phyloP scores from a whole-genome alignment of 1,140 invertebrate species.

The roundworm (Caenorhabditis elegans) region WBcel235 BX284605.5:12794501-12795000 shows the following conservation, averaged over 20 bases:
- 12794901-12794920: no score
- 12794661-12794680: neutral
- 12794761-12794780: neutral
- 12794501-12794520: neutral
- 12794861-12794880: no score
- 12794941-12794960: no score
- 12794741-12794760: slow-evolving; percentile 2
- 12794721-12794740: neutral
- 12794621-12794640: neutral
- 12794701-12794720: neutral
- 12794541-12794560: neutral
- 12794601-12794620: neutral
- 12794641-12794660: neutral
- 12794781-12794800: neutral
- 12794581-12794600: no score
- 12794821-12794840: slow-evolving; percentile 5
- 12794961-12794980: no score
- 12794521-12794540: neutral
- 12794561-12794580: neutral
- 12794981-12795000: no score
- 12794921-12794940: no score
- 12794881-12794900: no score
- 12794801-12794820: neutral
- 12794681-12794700: slow-evolving; percentile 4
- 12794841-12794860: neutral